phyloP scores from a whole-genome alignment of 1,140 invertebrate genomes.

The Caenorhabditis briggsae region DNA sequence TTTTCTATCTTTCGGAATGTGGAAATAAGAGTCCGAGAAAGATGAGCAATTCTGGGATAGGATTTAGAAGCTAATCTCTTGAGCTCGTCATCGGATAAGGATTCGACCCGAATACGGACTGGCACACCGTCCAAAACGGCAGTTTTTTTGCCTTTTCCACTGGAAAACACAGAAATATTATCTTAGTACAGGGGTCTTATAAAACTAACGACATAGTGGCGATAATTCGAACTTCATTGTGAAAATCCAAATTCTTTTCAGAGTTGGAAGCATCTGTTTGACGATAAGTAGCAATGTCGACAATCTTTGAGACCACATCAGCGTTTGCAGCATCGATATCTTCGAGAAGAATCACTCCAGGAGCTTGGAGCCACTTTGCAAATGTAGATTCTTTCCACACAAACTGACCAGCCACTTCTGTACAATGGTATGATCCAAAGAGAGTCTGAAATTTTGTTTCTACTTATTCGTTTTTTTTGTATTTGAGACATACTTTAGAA shows the following conservation, averaged over 20 bases:
- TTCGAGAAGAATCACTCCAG: slow-evolving; percentile 93
- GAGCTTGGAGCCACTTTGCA: slow-evolving; percentile 88
- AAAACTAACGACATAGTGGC: slow-evolving; percentile 48
- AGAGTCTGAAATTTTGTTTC: slow-evolving; percentile 82
- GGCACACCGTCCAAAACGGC: slow-evolving; percentile 58
- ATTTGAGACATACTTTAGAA: slow-evolving; percentile 82
- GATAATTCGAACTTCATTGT: slow-evolving; percentile 12
- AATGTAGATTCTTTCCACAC: slow-evolving; percentile 93
- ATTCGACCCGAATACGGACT: slow-evolving; percentile 50
- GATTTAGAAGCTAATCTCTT: slow-evolving; percentile 47
- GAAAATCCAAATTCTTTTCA: slow-evolving; percentile 26
- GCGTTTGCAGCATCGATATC: slow-evolving; percentile 93
- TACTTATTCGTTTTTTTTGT: no score
- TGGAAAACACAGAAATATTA: not conserved
- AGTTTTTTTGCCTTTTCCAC: slow-evolving; percentile 58
- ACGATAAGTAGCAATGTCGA: slow-evolving; percentile 87
- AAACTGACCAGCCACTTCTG: slow-evolving; percentile 96
- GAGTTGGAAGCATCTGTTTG: slow-evolving; percentile 79
- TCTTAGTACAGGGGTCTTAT: not conserved
- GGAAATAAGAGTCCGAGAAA: slow-evolving; percentile 38
- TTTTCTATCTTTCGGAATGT: slow-evolving; percentile 63
- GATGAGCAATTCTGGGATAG: slow-evolving; percentile 58
- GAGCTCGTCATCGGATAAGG: slow-evolving; percentile 63
- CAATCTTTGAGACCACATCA: slow-evolving; percentile 90
- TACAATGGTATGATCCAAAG: slow-evolving; percentile 93